Evolutionary conservation across 2,113 vertebrate genomes (phyloP).

Genomic region (Sakesphorus luctuosus): DNA sequence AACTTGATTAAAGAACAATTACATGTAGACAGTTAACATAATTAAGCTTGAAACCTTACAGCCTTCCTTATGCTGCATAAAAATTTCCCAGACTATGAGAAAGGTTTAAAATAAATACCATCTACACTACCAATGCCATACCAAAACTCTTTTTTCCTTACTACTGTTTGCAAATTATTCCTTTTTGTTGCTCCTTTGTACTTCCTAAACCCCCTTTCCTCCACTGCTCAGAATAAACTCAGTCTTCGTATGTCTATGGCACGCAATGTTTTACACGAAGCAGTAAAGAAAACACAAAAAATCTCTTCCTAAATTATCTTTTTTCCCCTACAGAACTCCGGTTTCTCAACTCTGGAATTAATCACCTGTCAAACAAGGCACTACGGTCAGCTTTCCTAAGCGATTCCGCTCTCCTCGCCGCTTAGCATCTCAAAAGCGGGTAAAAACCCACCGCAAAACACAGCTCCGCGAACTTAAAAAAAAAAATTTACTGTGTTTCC

Average conservation of each 20-base stretch:
- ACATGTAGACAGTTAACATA: not conserved
- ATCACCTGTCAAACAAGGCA: conserved; percentile 37
- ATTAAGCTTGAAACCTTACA: not conserved
- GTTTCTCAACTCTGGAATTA: not conserved
- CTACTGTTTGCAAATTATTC: not conserved
- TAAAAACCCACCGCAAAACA: not conserved
- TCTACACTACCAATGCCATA: not conserved
- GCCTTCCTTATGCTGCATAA: not conserved
- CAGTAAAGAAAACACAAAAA: not conserved
- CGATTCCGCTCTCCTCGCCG: not conserved
- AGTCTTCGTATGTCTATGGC: not conserved
- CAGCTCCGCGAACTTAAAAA: not conserved
- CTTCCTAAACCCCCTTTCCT: not conserved
- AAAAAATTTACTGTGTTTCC: not conserved
- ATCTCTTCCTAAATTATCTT: not conserved
- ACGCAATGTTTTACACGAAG: not conserved
- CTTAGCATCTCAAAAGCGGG: not conserved
- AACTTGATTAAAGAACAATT: not conserved
- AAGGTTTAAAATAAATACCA: not conserved
- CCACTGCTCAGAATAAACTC: not conserved
- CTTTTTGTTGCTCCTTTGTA: not conserved
- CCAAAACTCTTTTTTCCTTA: not conserved
- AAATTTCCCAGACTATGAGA: not conserved
- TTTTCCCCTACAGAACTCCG: not conserved
- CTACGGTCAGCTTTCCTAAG: not conserved